These are phyloP conservation scores for Callopanchax toddi DNA, from an alignment of 2,113 vertebrate species.

Conservation along the genomic window DNA sequence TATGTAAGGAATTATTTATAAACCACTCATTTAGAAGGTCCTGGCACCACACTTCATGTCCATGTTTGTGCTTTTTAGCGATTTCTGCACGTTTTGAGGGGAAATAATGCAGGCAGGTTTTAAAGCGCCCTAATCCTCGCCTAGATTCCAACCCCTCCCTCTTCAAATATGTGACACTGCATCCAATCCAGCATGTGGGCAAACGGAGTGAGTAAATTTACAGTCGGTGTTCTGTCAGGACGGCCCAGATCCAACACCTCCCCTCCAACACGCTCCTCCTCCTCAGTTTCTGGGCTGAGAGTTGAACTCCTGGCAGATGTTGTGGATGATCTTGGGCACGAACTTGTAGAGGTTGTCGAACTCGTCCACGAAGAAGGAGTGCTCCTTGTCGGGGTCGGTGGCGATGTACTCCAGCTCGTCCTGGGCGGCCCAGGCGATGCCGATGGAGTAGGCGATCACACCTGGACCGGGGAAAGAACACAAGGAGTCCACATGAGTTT, in stretches of 20 bases:
- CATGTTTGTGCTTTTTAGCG: no score
- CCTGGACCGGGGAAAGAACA: conserved; percentile 76
- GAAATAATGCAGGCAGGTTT: no score
- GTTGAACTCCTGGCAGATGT: conserved; percentile 98
- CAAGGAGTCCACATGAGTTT: conserved; percentile 3
- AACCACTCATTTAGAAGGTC: conserved; percentile 9
- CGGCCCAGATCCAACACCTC: background rate
- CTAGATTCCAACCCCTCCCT: conserved; percentile 31
- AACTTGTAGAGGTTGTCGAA: conserved; percentile 92
- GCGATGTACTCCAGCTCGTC: conserved; percentile 97
- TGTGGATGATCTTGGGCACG: conserved; percentile 90
- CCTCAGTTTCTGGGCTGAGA: conserved; percentile 94
- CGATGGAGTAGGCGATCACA: conserved; percentile 93
- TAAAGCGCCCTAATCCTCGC: background rate
- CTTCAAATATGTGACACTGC: conserved; percentile 32
- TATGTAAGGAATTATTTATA: background rate
- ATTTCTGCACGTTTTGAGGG: no score
- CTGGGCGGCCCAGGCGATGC: conserved; percentile 94
- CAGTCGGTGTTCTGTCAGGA: conserved; percentile 25
- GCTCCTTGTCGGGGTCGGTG: conserved; percentile 90
- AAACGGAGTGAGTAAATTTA: conserved; percentile 51
- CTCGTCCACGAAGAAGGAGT: conserved; percentile 97
- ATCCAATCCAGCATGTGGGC: conserved; percentile 54
- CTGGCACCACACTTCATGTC: no score
- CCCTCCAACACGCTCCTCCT: background rate